A percentile compares a stretch with the other conserved stretches of the same genome.
phyloP scores from a whole-genome alignment of 2,113 vertebrate species.

The Pachyramphus minor region DNA sequence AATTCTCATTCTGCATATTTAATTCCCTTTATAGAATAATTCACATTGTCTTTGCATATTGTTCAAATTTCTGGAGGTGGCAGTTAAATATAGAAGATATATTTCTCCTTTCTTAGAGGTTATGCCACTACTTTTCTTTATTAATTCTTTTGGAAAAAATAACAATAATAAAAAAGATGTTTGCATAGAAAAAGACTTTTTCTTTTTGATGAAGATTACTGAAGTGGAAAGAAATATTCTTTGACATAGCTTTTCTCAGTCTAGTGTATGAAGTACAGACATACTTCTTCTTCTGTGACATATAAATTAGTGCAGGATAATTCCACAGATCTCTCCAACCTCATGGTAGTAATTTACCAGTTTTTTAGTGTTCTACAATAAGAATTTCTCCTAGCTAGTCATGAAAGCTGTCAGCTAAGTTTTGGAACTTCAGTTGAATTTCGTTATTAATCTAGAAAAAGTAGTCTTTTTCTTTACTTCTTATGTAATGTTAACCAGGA shows the following conservation, averaged over 20 bases:
- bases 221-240: not conserved
- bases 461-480: not conserved
- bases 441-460: not conserved
- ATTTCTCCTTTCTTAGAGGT: slow-evolving; percentile 21
- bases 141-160: slow-evolving; percentile 5
- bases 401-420: not conserved
- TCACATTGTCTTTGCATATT: slow-evolving; percentile 22
- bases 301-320: not conserved
- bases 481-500: not conserved
- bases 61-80: slow-evolving; percentile 15
- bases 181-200: not conserved
- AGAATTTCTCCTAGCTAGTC: not conserved
- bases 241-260: not conserved
- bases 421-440: not conserved
- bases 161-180: not conserved
- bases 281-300: not conserved
- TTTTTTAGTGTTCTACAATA: not conserved
- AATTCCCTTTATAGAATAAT: slow-evolving; percentile 31
- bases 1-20: slow-evolving; percentile 35
- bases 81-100: not conserved
- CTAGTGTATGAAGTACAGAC: not conserved
- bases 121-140: slow-evolving; percentile 12
- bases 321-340: not conserved
- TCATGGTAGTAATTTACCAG: not conserved
- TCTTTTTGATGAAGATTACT: not conserved